A percentile compares a stretch with the other conserved stretches of the same genome.
phyloP scores from a whole-genome alignment of 2,113 vertebrate species.

The Platycercus adscitus region DNA sequence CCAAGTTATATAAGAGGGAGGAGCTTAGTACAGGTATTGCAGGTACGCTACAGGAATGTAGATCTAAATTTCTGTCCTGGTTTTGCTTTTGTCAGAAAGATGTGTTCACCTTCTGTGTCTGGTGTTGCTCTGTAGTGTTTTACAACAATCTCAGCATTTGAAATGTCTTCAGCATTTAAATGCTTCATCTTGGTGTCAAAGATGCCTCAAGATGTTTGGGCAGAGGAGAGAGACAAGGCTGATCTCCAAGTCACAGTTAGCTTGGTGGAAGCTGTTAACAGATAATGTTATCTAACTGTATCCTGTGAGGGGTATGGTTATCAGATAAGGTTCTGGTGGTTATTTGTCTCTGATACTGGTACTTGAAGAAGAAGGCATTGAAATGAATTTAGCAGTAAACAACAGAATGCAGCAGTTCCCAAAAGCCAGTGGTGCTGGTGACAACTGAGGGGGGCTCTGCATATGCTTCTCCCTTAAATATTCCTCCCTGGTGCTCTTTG shows the following conservation, averaged over 20 bases:
- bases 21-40: not conserved
- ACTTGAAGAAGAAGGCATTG: not conserved
- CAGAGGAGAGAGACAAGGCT: not conserved
- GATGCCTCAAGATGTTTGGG: not conserved
- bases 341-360: not conserved
- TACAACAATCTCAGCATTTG: not conserved
- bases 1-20: not conserved
- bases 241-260: not conserved
- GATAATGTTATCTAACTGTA: not conserved
- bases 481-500: not conserved
- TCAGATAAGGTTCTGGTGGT: not conserved
- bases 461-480: not conserved
- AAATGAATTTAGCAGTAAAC: not conserved
- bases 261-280: not conserved
- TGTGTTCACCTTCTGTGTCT: not conserved
- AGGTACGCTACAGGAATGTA: not conserved
- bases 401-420: not conserved
- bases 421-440: not conserved
- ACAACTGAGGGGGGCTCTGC: accelerated
- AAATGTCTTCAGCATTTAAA: not conserved
- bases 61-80: accelerated
- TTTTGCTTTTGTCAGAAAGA: not conserved
- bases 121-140: not conserved
- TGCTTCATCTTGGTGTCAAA: accelerated
- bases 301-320: not conserved